These are phyloP conservation scores for Melinaea marsaeus DNA, from an alignment of 2,888 invertebrate genomes.

Conservation along the genomic window DNA sequence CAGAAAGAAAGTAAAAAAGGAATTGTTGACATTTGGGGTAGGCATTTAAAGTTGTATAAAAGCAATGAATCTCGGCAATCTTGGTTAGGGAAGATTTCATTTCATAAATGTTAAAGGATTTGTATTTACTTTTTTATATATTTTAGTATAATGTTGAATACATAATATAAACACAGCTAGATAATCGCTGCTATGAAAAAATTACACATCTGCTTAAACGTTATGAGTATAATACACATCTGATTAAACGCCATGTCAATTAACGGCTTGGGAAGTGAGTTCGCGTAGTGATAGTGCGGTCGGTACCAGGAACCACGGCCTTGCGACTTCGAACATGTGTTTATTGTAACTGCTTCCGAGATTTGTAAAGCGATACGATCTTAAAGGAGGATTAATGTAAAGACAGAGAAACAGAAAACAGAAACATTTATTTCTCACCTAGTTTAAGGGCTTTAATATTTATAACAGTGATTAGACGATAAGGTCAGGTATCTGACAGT, in stretches of 20 bases:
- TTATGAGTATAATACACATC: not conserved
- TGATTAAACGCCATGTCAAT: slow-evolving; percentile 1
- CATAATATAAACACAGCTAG: too few species aligned
- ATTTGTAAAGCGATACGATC: slow-evolving; percentile 24
- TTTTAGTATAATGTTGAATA: too few species aligned
- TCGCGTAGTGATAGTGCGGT: slow-evolving; percentile 10
- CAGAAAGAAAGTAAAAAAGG: too few species aligned
- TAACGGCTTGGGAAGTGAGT: not conserved
- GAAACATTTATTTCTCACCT: too few species aligned
- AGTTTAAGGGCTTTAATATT: not conserved
- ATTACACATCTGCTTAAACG: too few species aligned
- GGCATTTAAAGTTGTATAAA: too few species aligned
- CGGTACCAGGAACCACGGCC: slow-evolving; percentile 33
- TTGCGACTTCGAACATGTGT: slow-evolving; percentile 34
- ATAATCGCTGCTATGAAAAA: too few species aligned
- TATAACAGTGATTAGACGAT: slow-evolving; percentile 12
- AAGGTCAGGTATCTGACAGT: not conserved
- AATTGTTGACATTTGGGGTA: too few species aligned
- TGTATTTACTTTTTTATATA: too few species aligned
- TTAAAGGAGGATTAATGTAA: slow-evolving; percentile 13
- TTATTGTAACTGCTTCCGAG: slow-evolving; percentile 23
- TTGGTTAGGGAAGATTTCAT: too few species aligned
- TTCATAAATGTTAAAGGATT: too few species aligned
- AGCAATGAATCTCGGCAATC: too few species aligned
- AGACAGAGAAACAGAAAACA: not conserved